Conservation (phyloP, 23 tunicate species). For the Styela clava region DNA sequence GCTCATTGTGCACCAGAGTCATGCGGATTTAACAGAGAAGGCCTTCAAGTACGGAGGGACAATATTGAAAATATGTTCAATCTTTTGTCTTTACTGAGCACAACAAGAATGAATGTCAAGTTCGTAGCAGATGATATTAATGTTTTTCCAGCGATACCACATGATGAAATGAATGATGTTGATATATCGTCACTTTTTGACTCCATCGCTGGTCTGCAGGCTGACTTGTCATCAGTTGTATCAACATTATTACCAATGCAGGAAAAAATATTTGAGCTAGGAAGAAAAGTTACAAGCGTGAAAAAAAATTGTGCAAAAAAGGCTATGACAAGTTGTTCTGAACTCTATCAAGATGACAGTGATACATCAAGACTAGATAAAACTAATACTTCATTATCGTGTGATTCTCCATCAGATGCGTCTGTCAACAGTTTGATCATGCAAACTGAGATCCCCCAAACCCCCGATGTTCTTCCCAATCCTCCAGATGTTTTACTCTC, state of each 20-base stretch:
- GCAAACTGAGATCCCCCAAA: neutral
- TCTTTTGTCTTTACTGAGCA: conserved; percentile 21
- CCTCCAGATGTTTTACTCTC: conserved; percentile 18
- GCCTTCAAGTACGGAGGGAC: conserved; percentile 16
- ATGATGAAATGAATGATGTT: conserved; percentile 30
- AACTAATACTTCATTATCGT: neutral
- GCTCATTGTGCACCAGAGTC: conserved; percentile 36
- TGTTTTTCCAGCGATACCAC: conserved; percentile 12
- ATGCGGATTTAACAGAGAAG: conserved; percentile 23
- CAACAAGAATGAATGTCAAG: conserved; percentile 22
- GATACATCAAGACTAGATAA: neutral
- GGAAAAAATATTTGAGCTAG: conserved; percentile 34
- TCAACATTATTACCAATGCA: conserved; percentile 27
- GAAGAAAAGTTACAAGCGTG: conserved; percentile 24
- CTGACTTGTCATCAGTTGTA: conserved; percentile 28
- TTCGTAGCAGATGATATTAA: conserved; percentile 32
- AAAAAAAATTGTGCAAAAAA: conserved; percentile 11
- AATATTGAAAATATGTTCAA: conserved; percentile 33
- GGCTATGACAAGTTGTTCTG: neutral
- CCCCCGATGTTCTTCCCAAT: neutral
- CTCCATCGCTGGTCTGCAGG: conserved; percentile 18
- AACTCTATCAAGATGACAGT: conserved; percentile 9
- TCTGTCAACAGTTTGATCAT: neutral
- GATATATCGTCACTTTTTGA: conserved; percentile 24
- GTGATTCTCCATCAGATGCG: neutral